Evolutionary conservation across 1,140 invertebrate species (phyloP).

Genomic region (Oppia nitens): DNA sequence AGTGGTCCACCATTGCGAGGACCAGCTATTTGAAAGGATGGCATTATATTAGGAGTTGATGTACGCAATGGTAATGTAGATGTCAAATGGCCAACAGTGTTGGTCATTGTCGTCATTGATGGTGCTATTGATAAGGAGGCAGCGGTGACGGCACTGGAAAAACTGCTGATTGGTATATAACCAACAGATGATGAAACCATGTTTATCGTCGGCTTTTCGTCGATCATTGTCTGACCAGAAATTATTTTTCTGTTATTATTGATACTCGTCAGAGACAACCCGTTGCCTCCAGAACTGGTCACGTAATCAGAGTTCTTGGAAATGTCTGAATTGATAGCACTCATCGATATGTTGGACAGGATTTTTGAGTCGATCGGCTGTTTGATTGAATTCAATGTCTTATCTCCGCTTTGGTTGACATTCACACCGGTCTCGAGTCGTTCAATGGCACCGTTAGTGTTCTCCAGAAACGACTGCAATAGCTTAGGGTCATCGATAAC

Average conservation of each 20-base stretch:
- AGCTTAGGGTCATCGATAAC: conserved; percentile 29
- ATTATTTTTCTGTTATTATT: not conserved
- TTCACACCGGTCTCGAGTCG: not conserved
- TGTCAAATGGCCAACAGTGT: not conserved
- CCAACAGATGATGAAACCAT: not conserved
- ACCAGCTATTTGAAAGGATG: conserved; percentile 5
- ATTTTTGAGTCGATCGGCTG: not conserved
- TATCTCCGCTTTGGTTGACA: not conserved
- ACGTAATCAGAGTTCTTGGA: not conserved
- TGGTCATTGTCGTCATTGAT: not conserved
- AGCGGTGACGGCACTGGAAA: not conserved
- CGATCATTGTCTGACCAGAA: not conserved
- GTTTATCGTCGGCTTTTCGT: not conserved
- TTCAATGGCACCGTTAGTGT: conserved; percentile 9
- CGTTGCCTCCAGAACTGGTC: conserved; percentile 7
- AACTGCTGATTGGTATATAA: not conserved
- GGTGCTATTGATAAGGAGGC: not conserved
- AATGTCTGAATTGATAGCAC: not conserved
- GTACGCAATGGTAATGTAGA: not conserved
- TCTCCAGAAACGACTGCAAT: conserved; percentile 27
- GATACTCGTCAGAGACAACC: not conserved
- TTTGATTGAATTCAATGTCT: not conserved
- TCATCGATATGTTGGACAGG: not conserved
- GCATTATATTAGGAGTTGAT: not conserved
- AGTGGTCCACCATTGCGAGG: not conserved